Base-by-base conservation (phyloP, 2,797 vertebrate genomes). In the Caiman crocodilus region DNA sequence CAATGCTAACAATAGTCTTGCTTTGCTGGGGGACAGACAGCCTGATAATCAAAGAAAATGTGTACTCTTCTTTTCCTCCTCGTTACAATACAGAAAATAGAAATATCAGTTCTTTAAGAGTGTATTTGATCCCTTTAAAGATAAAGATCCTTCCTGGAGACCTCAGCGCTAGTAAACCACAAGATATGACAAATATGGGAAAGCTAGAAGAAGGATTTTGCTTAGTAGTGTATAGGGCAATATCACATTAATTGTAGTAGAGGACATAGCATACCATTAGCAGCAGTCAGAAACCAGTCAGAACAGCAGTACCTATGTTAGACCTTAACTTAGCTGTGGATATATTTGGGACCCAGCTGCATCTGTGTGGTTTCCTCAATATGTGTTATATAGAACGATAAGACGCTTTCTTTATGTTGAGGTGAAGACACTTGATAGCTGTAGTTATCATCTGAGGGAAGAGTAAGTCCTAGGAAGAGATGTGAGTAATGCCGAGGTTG, bases 1-100 rank as follows among this genome's bases (percentile, higher is more conserved):
- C 42, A 77, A 58, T 90, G 90, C 89, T 89, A 84, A 89, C 91
- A 97, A 92, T 84, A 90, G 90, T 95, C 91, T 95, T 92, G 94
- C 92, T 95, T 94, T 96, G 95, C 88, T 78, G 60, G 85, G 65
- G 87, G 76, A 58, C 42, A 94, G 93, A 94, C 79, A 91, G 26
- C 78, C 61, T 69, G 93, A 93, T 94, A 94, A 93, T 42, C 32
- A 50, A 73, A 32, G 20, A 7, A 73, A 50, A 50, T 23, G 14
- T 50, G 50, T 42, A 25, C 15, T 71, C 21, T 35, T 28, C 60
- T 93, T 1, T 88, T 81, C 89, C 65, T 83, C 83, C 69, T 4
- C 50, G 61, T 79, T 93, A 82, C 64, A 74, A n/a, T 77, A 83
- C 20, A 61, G 87, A 65, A 63, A 92, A 87, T 58, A 42, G 42